These are phyloP conservation scores for Enteromius unitaeniatus DNA, from an alignment of 2,797 vertebrate species.

Conservation along the genomic window DNA sequence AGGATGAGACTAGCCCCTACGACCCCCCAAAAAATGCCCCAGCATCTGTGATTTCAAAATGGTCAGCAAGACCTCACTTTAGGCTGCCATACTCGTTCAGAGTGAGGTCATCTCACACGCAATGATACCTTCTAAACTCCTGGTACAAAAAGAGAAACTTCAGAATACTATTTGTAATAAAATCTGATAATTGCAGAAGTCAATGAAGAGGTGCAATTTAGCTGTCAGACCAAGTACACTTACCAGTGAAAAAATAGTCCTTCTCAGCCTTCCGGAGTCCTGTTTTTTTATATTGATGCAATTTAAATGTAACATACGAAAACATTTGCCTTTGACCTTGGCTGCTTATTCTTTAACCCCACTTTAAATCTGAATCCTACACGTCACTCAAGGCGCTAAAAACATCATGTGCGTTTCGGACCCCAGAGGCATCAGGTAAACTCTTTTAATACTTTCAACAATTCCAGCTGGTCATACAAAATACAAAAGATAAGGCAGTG, in stretches of 20 bases:
- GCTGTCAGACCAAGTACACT: slow-evolving; percentile 52
- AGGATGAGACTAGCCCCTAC: slow-evolving; percentile 10
- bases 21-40: not conserved
- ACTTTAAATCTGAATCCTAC: slow-evolving; percentile 52
- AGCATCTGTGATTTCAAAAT: slow-evolving; percentile 50
- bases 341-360: slow-evolving; percentile 54
- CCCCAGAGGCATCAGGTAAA: slow-evolving; percentile 43
- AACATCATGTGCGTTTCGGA: slow-evolving; percentile 39
- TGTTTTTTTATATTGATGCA: slow-evolving; percentile 55
- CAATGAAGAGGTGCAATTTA: slow-evolving; percentile 54
- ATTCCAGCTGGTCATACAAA: slow-evolving; percentile 36
- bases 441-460: slow-evolving; percentile 22
- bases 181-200: slow-evolving; percentile 62
- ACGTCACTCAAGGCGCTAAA: slow-evolving; percentile 39
- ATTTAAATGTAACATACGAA: slow-evolving; percentile 58
- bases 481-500: not conserved
- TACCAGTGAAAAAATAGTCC: slow-evolving; percentile 34
- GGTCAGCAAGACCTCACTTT: slow-evolving; percentile 5
- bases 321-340: slow-evolving; percentile 56
- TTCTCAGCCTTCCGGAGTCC: slow-evolving; percentile 33
- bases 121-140: slow-evolving; percentile 38
- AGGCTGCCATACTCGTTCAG: slow-evolving; percentile 19
- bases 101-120: slow-evolving; percentile 38
- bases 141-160: slow-evolving; percentile 45
- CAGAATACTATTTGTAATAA: slow-evolving; percentile 57